Conservation (phyloP, 2,888 invertebrate species). For the Coleophora flavipennella region DNA sequence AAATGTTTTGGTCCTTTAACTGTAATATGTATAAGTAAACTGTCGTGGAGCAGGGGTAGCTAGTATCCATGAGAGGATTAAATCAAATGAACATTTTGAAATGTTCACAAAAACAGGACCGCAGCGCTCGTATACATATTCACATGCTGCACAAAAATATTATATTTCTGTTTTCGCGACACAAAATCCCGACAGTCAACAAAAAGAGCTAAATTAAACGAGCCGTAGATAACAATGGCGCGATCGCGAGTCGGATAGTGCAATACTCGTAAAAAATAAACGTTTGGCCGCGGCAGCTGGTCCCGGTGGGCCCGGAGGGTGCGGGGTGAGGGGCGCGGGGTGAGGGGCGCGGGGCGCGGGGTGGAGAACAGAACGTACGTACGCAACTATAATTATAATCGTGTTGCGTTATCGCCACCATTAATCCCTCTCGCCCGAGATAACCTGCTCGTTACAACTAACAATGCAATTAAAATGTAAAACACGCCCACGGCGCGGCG, state of each 20-base stretch:
- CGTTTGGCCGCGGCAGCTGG: conserved; percentile 1
- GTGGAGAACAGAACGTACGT: conserved; percentile 9
- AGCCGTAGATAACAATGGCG: conserved; percentile 17
- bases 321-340: background rate
- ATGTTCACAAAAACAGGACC: background rate
- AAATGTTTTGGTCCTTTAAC: no score
- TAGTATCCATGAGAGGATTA: no score
- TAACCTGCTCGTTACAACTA: conserved; percentile 17
- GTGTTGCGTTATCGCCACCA: conserved; percentile 18
- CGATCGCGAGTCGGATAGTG: conserved; percentile 10
- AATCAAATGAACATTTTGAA: no score
- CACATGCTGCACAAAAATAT: conserved; percentile 7
- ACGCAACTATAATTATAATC: conserved; percentile 16
- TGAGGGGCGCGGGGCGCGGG: background rate
- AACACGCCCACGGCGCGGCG: conserved; percentile 8
- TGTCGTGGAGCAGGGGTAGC: no score
- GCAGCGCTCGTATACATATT: background rate
- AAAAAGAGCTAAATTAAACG: conserved; percentile 18
- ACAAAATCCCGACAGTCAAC: conserved; percentile 16
- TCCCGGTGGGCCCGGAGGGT: background rate
- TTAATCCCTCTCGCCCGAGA: conserved; percentile 14
- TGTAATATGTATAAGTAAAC: no score
- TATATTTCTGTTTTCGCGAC: conserved; percentile 11
- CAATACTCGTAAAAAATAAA: conserved; percentile 14
- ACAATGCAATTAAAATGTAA: conserved; percentile 21